Base-by-base conservation (phyloP, 2,888 invertebrate species). In the Dryocosmus kuriphilus region DNA sequence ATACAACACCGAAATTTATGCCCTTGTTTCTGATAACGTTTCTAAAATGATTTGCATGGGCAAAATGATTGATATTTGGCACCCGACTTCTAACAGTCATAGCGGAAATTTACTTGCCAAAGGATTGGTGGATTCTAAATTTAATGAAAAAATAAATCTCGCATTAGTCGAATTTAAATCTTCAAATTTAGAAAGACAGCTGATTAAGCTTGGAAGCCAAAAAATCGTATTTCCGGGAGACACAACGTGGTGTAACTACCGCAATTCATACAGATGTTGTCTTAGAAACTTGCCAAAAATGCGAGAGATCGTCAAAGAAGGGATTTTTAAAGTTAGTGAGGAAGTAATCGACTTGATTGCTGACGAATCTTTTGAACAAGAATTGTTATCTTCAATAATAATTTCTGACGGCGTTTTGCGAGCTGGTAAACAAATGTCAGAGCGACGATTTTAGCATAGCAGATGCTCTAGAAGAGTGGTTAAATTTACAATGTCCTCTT, bases 101-200 rank as follows among this genome's bases (percentile, higher is more conserved):
- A 65, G 22, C 30, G 19, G 65, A 32, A 35, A 65, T 41, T 27
- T 65, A 35, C 22, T 65, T n/a, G 65, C 65, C n/a, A 65, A n/a
- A n/a, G n/a, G n/a, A n/a, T n/a, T n/a, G n/a, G n/a, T n/a, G n/a
- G n/a, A n/a, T n/a, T n/a, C n/a, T n/a, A n/a, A n/a, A n/a, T n/a
- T n/a, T n/a, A n/a, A 14, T 65, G 9, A 32, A 32, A 14, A 63
- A n/a, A 22, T 55, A 32, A 35, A 51, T n/a, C 55, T 24, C 19
- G 35, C 74, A 73, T 76, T 78, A 67, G 76, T 76, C 51, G 61
- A 63, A 62, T 80, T 75, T 61, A 60, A 22, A n/a, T n/a, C n/a
- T n/a, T n/a, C n/a, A n/a, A n/a, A n/a, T n/a, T n/a, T n/a, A n/a
- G n/a, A n/a, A n/a, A n/a, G n/a, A n/a, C n/a, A n/a, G n/a, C n/a